These are phyloP conservation scores for Pseudomyrmex cubaensis DNA, from an alignment of 1,140 invertebrate genomes.

Conservation along the genomic window DNA sequence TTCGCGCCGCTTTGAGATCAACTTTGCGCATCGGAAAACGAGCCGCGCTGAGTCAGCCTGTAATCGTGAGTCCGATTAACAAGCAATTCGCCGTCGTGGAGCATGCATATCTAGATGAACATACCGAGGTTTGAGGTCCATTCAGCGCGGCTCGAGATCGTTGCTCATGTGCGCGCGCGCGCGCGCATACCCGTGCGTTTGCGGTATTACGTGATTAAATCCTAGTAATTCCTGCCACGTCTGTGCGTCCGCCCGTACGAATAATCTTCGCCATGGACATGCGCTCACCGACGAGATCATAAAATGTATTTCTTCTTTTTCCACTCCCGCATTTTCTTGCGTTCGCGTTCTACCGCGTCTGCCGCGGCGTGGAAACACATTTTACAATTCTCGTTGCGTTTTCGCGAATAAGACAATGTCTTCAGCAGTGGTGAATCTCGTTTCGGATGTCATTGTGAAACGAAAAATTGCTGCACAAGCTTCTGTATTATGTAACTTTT, in stretches of 20 bases:
- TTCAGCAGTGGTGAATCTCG: no score
- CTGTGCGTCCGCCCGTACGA: slow-evolving; percentile 21
- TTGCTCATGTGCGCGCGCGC: slow-evolving; percentile 4
- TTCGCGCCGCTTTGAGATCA: neutral
- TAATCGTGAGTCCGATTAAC: slow-evolving; percentile 68
- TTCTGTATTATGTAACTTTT: no score
- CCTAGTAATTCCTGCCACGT: slow-evolving; percentile 67
- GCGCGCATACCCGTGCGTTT: slow-evolving; percentile 33
- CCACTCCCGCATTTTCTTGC: neutral
- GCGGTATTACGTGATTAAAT: slow-evolving; percentile 76
- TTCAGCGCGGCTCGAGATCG: slow-evolving; percentile 44
- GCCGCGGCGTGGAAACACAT: no score
- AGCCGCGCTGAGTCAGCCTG: slow-evolving; percentile 42
- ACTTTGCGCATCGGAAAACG: slow-evolving; percentile 17
- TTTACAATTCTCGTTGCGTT: neutral
- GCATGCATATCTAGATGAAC: slow-evolving; percentile 63
- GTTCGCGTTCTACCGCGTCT: neutral
- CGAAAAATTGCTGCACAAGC: no score
- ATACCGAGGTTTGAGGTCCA: slow-evolving; percentile 64
- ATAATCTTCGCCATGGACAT: slow-evolving; percentile 56
- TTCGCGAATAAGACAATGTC: no score
- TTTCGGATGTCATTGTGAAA: no score
- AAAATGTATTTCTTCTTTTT: slow-evolving; percentile 31
- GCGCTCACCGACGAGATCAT: slow-evolving; percentile 49
- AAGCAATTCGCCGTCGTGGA: slow-evolving; percentile 63